Evolutionary conservation across 2,888 invertebrate species (phyloP).

Genomic region (Calephelis perditalis): DNA sequence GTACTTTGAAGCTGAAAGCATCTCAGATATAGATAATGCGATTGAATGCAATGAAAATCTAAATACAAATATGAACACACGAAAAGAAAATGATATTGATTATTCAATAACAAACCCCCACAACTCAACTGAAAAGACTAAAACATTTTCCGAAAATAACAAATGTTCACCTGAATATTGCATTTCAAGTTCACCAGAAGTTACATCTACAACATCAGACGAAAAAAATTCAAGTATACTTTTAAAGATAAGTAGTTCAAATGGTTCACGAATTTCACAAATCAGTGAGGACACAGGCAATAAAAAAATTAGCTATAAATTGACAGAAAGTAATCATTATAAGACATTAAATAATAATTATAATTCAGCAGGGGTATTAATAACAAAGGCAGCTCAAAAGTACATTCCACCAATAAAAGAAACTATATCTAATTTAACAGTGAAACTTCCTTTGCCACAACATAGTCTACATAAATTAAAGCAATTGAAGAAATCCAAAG

Average conservation of each 20-base stretch:
- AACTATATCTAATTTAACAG: slow-evolving; percentile 58
- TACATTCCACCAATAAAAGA: slow-evolving; percentile 70
- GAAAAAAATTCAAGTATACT: slow-evolving; percentile 58
- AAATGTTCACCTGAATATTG: slow-evolving; percentile 13
- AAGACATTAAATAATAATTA: slow-evolving; percentile 37
- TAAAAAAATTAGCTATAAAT: slow-evolving; percentile 48
- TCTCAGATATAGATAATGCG: neutral
- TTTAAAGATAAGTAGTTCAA: slow-evolving; percentile 63
- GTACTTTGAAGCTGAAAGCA: neutral
- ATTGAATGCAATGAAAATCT: neutral
- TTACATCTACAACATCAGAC: slow-evolving; percentile 69
- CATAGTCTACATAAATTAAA: slow-evolving; percentile 62
- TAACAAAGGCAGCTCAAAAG: slow-evolving; percentile 73
- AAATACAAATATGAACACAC: slow-evolving; percentile 8
- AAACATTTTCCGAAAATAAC: slow-evolving; percentile 1
- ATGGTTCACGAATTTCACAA: slow-evolving; percentile 58
- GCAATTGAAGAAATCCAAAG: slow-evolving; percentile 60
- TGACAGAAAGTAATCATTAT: slow-evolving; percentile 56
- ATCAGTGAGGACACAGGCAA: slow-evolving; percentile 38
- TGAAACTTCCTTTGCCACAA: slow-evolving; percentile 63
- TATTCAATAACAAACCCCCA: slow-evolving; percentile 26
- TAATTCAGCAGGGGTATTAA: slow-evolving; percentile 48
- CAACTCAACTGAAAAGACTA: neutral
- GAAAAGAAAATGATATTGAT: neutral
- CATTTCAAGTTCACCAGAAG: slow-evolving; percentile 60